Evolutionary conservation across 2,888 invertebrate species (phyloP), one percentile per base, ranked within the genome.

Genomic region (Geotrupes spiniger): DNA sequence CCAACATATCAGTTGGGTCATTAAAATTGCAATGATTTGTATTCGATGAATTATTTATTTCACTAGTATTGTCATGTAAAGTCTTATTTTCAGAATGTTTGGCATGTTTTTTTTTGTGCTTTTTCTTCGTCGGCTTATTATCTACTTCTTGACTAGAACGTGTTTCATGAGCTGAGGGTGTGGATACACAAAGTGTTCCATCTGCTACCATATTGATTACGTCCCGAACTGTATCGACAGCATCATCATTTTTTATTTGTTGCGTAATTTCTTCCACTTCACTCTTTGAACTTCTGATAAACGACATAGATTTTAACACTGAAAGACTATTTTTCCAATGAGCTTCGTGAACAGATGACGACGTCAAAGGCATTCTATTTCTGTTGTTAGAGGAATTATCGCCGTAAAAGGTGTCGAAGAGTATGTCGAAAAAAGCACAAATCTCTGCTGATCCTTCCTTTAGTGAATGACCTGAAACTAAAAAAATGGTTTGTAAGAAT

Each of bases 321-420:
- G 14, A 6, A 16, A 16, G 16, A 10, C 27, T 15, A 8, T 33
- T 29, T 4, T 21, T 38, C 50, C 50, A 50, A 15, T 31, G 14
- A 17, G 15, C 8, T 10, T 15, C 11, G 25, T 50, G 50, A 2
- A 25, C 5, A 1, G 50, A 46, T 8, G 14, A 17, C 17, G 15
- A 27, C 11, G 11, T 42, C 9, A 50, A 6, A 9, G 33, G 17
- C 15, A 17, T 12, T 38, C 50, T 45, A 36, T 46, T 50, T 27
- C 37, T 17, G 21, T 46, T 50, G 6, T 25, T 10, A 2, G 31
- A 25, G 15, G 10, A 27, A 2, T 9, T 14, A n/a, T 42, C 26
- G 2, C 45, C 42, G 2, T 45, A 29, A 17, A 50, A 14, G 3
- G 50, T 29, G 16, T 50, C 50, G 14, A 50, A 50, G 11, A 40